Base-by-base conservation (phyloP, 2,888 invertebrate species). In the Listrodromus nycthemerus region DNA sequence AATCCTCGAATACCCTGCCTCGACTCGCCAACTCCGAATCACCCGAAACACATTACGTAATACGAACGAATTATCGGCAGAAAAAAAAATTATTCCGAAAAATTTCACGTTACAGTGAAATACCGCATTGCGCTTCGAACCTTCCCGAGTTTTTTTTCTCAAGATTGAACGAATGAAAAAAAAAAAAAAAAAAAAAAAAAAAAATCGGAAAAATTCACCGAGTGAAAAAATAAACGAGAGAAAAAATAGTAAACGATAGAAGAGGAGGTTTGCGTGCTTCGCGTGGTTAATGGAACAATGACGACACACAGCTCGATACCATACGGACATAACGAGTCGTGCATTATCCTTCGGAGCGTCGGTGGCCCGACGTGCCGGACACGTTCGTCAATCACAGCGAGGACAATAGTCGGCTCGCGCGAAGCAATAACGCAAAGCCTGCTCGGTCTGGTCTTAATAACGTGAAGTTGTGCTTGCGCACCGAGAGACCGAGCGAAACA, bases 321-420 rank as follows among this genome's bases (percentile, higher is more conserved):
- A 45, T 71, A 69, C 58, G 21, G 41, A 45, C 45, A 73, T 30
- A 45, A 16, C 33, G 37, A 16, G 48, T 24, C n/a, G 41, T 48
- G 50, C 33, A 58, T 24, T 58, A 50, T 71, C 61, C 50, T 21
- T 8, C 13, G 58, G 67, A 50, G 37, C 37, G 8, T 21, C 33
- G 45, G 67, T 58, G 66, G 65, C 27, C 70, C 55, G 82, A 82
- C 82, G 73, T 82, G 79, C 70, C 76, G 78, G 63, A 65, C 76
- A 81, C 81, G 75, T 82, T 83, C 73, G 82, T 70, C 66, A 79
- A 83, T 73, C 69, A 66, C 52, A 70, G 73, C 45, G 78, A 63
- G 78, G 74, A 82, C 82, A 78, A 82, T 65, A 45, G 67, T 24
- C 7, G n/a, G n/a, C 27, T 50, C 66, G 55, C 27, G 19, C 45